These are phyloP conservation scores for Rhagium mordax DNA, from an alignment of 2,888 invertebrate species.

Conservation along the genomic window DNA sequence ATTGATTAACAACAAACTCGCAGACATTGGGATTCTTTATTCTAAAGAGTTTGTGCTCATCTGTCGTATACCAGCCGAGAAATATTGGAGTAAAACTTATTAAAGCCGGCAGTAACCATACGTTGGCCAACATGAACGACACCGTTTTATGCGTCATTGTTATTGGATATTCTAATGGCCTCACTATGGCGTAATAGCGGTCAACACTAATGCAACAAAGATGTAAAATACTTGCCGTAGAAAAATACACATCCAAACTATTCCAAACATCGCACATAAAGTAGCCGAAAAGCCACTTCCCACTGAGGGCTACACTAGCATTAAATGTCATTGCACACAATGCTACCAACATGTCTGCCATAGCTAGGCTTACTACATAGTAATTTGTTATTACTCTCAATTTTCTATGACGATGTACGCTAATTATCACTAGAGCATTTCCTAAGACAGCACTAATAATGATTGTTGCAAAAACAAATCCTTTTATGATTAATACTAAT, in stretches of 20 bases:
- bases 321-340: slow-evolving; percentile 94
- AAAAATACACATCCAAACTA: slow-evolving; percentile 94
- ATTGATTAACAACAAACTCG: slow-evolving; percentile 87
- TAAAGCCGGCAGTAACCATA: slow-evolving; percentile 93
- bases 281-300: slow-evolving; percentile 90
- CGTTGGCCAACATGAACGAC: slow-evolving; percentile 87
- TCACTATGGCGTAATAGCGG: slow-evolving; percentile 88
- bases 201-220: slow-evolving; percentile 96
- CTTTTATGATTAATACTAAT: slow-evolving; percentile 79
- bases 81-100: slow-evolving; percentile 97
- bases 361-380: slow-evolving; percentile 94
- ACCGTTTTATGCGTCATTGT: slow-evolving; percentile 91
- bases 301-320: slow-evolving; percentile 86
- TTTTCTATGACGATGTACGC: slow-evolving; percentile 85
- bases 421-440: slow-evolving; percentile 91
- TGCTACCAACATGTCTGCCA: slow-evolving; percentile 94
- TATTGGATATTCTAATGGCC: slow-evolving; percentile 92
- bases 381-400: slow-evolving; percentile 93
- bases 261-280: slow-evolving; percentile 96
- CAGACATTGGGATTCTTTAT: slow-evolving; percentile 82
- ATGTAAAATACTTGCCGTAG: slow-evolving; percentile 92
- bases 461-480: slow-evolving; percentile 79
- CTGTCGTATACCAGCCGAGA: slow-evolving; percentile 85
- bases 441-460: slow-evolving; percentile 85
- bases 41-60: slow-evolving; percentile 74